These are phyloP conservation scores for Epicampocera succincta DNA, from an alignment of 2,888 invertebrate genomes.

Conservation along the genomic window DNA sequence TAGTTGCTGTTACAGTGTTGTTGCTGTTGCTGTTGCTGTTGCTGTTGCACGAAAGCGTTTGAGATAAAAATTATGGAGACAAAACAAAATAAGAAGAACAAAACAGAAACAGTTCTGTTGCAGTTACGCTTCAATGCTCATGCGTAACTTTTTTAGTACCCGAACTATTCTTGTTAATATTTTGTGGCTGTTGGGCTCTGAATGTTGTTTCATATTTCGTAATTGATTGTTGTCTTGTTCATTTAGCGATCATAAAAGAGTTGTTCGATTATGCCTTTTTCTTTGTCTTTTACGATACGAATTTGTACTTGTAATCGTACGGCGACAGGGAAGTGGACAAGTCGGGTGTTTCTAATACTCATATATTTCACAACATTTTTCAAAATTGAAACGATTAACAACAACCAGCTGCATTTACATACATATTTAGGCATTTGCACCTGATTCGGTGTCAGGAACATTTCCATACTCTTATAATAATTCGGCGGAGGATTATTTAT, in stretches of 20 bases:
- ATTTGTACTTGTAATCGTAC: conserved; percentile 5
- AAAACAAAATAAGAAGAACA: conserved; percentile 20
- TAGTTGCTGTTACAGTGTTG: no score
- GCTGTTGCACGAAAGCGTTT: conserved; percentile 34
- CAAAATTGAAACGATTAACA: no score
- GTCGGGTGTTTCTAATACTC: not conserved
- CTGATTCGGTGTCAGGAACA: no score
- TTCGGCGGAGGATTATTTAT: no score
- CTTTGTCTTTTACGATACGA: conserved; percentile 11
- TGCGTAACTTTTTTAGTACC: conserved; percentile 57
- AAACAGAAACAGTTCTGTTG: conserved; percentile 42
- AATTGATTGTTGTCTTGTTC: conserved; percentile 61
- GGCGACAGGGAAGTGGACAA: conserved; percentile 20
- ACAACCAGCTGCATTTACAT: no score
- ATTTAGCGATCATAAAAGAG: conserved; percentile 59
- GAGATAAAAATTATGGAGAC: conserved; percentile 27
- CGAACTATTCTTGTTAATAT: conserved; percentile 35
- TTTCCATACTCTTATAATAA: no score
- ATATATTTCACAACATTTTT: no score
- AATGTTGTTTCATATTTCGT: conserved; percentile 39
- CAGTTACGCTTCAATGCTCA: conserved; percentile 66
- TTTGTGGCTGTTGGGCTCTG: conserved; percentile 27
- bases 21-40: no score
- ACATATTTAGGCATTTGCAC: no score
- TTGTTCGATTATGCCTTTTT: conserved; percentile 46